These are phyloP conservation scores for Chelonoidis abingdonii DNA, from an alignment of 2,113 vertebrate species.

Conservation along the genomic window DNA sequence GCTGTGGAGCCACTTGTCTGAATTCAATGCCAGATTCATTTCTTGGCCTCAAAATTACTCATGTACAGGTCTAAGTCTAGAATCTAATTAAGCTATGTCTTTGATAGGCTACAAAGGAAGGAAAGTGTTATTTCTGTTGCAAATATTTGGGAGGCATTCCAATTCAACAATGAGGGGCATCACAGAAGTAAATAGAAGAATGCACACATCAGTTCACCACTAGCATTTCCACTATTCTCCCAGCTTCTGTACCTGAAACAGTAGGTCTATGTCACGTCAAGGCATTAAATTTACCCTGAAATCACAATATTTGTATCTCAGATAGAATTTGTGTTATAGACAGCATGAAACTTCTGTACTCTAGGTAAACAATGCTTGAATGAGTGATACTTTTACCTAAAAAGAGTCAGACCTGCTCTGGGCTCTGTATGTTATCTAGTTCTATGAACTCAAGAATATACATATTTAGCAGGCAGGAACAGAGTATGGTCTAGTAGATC, in stretches of 20 bases:
- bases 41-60: neutral
- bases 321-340: neutral
- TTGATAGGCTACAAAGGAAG: neutral
- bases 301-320: rapidly evolving
- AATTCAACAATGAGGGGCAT: neutral
- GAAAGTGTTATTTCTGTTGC: neutral
- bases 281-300: neutral
- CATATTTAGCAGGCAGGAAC: neutral
- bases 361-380: neutral
- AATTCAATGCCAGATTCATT: rapidly evolving
- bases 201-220: neutral
- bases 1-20: neutral
- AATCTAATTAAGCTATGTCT: neutral
- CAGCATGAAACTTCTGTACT: neutral
- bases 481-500: neutral
- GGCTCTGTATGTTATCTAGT: neutral
- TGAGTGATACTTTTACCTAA: neutral
- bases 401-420: neutral
- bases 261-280: rapidly evolving
- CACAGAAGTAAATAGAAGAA: neutral
- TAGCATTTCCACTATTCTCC: neutral
- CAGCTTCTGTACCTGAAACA: neutral
- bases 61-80: neutral
- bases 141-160: neutral
- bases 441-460: neutral